Conservation (phyloP, 2,113 vertebrate genomes). For the Sylvilagus bachmani region DNA sequence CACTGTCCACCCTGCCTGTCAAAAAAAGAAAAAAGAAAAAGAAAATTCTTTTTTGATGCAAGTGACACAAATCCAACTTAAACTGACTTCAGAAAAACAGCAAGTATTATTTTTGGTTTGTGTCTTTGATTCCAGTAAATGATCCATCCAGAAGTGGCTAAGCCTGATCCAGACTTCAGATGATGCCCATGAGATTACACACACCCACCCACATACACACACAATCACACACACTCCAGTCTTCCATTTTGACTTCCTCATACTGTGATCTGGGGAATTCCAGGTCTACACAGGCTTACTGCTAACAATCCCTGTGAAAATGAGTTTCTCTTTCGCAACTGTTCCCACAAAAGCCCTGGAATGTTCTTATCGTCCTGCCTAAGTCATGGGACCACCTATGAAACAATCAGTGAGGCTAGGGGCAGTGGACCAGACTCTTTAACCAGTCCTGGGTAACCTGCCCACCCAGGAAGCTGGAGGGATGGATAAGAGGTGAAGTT, state of each 20-base stretch:
- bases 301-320: not conserved
- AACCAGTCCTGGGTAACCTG: not conserved
- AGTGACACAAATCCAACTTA: not conserved
- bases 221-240: not conserved
- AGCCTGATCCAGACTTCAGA: slow-evolving; percentile 7
- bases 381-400: not conserved
- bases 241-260: not conserved
- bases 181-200: not conserved
- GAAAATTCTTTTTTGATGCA: slow-evolving; percentile 9
- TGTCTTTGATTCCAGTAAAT: not conserved
- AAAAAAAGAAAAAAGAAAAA: too few species aligned
- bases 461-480: not conserved
- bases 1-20: too few species aligned
- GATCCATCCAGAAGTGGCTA: not conserved
- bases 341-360: not conserved
- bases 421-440: not conserved
- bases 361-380: not conserved
- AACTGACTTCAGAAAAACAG: not conserved
- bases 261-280: not conserved
- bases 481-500: not conserved
- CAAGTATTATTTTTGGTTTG: not conserved
- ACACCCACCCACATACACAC: too few species aligned
- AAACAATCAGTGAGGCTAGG: not conserved
- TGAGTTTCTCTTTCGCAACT: not conserved
- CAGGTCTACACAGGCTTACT: not conserved